Percentiles rank a stretch among this genome's conserved stretches.
phyloP scores from a whole-genome alignment of 1,140 invertebrate species.

The Drosophila erecta region DNA sequence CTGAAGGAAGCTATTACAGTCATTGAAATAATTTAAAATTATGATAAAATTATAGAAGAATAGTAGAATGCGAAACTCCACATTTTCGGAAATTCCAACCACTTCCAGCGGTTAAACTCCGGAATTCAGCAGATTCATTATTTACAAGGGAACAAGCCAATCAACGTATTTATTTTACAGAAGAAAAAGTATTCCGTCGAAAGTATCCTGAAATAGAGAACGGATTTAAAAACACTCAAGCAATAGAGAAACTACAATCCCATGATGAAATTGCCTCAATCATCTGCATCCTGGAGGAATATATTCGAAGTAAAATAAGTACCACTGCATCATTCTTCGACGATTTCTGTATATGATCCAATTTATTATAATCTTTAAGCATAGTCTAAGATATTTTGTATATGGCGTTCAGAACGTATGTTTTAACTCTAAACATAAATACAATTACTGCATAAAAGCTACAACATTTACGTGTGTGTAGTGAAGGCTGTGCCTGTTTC shows the following conservation, averaged over 20 bases:
- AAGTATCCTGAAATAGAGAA: background rate
- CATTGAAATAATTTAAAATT: too few relatives aligned
- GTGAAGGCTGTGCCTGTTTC: conserved; percentile 57
- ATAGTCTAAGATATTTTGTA: conserved; percentile 63
- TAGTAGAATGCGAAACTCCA: background rate
- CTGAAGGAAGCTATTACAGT: background rate
- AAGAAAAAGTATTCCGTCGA: background rate
- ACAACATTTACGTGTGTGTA: conserved; percentile 60
- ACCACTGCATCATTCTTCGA: conserved; percentile 5
- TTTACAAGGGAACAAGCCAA: background rate
- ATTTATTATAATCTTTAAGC: conserved; percentile 71
- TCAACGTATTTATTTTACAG: background rate
- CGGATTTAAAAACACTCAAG: background rate
- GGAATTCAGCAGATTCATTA: background rate
- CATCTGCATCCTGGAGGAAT: background rate
- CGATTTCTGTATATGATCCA: conserved; percentile 53
- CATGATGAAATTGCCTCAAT: background rate
- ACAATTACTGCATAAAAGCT: conserved; percentile 61
- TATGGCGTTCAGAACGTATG: conserved; percentile 77
- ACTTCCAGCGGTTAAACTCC: background rate
- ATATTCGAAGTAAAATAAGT: conserved; percentile 11
- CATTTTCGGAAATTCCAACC: background rate
- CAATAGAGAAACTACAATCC: background rate
- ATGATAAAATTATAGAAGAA: background rate
- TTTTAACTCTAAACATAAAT: conserved; percentile 67